phyloP scores from a whole-genome alignment of 2,888 invertebrate genomes.

The Deilephila elpenor region DNA sequence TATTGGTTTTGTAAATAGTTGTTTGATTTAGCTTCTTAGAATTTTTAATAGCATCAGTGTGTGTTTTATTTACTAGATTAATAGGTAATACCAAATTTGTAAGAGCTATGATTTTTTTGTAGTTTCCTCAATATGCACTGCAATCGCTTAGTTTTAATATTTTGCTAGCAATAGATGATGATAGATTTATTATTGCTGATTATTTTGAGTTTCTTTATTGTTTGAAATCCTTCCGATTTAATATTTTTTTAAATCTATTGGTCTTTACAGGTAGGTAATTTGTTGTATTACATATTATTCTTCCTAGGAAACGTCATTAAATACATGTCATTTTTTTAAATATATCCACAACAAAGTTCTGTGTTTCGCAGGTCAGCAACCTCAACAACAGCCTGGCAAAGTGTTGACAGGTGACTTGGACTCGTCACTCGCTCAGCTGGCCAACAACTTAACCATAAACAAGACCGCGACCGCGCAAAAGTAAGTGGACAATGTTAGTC shows the following conservation, averaged over 20 bases:
- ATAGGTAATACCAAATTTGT: slow-evolving; percentile 33
- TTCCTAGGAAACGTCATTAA: background rate
- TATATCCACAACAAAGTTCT: background rate
- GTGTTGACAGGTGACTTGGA: slow-evolving; percentile 97
- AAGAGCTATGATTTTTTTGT: slow-evolving; percentile 6
- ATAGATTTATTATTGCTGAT: background rate
- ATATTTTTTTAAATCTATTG: background rate
- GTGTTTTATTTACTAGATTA: slow-evolving; percentile 31
- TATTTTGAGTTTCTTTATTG: background rate
- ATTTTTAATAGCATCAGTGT: slow-evolving; percentile 38
- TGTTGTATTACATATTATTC: background rate
- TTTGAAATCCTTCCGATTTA: background rate
- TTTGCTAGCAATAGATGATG: background rate
- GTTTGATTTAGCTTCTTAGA: slow-evolving; percentile 35
- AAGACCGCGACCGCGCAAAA: slow-evolving; percentile 88
- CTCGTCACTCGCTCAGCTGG: slow-evolving; percentile 95
- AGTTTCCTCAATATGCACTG: slow-evolving; percentile 9
- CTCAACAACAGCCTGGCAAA: slow-evolving; percentile 84
- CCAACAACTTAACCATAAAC: slow-evolving; percentile 96
- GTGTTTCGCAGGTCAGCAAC: slow-evolving; percentile 64
- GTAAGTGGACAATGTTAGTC: slow-evolving; percentile 81
- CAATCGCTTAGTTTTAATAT: background rate
- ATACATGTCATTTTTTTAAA: background rate
- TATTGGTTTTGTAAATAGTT: slow-evolving; percentile 43
- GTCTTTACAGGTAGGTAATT: background rate